Conservation (phyloP, 1,140 invertebrate species). For the Chelonus insularis region DNA sequence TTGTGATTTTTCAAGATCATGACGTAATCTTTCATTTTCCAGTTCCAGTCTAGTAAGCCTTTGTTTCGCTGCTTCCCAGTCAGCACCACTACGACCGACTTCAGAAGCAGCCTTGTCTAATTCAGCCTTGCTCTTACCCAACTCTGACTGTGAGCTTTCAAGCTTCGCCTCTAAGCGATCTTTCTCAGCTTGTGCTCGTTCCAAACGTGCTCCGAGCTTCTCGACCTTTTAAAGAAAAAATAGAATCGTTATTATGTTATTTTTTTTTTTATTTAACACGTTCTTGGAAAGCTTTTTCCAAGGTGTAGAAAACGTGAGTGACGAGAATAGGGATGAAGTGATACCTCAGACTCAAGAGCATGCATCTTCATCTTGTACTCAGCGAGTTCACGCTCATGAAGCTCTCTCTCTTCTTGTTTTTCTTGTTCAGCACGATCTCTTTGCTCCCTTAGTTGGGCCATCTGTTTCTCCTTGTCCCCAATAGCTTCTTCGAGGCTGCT, state of each 20-base stretch:
- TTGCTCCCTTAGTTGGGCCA: conserved; percentile 87
- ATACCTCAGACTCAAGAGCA: conserved; percentile 80
- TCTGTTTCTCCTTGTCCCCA: conserved; percentile 95
- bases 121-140: conserved; percentile 92
- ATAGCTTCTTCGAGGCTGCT: conserved; percentile 94
- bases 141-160: conserved; percentile 88
- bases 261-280: background rate
- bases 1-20: conserved; percentile 83
- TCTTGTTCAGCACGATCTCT: conserved; percentile 95
- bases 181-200: conserved; percentile 85
- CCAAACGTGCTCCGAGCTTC: conserved; percentile 83
- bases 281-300: background rate
- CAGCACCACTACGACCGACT: conserved; percentile 82
- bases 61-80: conserved; percentile 88
- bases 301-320: background rate
- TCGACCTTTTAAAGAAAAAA: conserved; percentile 64
- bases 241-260: too few relatives aligned
- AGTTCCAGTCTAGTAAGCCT: conserved; percentile 81
- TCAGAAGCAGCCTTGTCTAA: conserved; percentile 88
- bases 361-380: conserved; percentile 96
- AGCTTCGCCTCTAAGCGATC: conserved; percentile 87
- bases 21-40: conserved; percentile 85
- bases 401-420: conserved; percentile 90
- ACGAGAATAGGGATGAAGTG: background rate
- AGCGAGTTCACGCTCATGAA: conserved; percentile 90